Percentiles rank a stretch among this genome's conserved stretches.
These are phyloP conservation scores for Megalops atlanticus DNA, from an alignment of 2,113 vertebrate genomes.

Conservation along the genomic window DNA sequence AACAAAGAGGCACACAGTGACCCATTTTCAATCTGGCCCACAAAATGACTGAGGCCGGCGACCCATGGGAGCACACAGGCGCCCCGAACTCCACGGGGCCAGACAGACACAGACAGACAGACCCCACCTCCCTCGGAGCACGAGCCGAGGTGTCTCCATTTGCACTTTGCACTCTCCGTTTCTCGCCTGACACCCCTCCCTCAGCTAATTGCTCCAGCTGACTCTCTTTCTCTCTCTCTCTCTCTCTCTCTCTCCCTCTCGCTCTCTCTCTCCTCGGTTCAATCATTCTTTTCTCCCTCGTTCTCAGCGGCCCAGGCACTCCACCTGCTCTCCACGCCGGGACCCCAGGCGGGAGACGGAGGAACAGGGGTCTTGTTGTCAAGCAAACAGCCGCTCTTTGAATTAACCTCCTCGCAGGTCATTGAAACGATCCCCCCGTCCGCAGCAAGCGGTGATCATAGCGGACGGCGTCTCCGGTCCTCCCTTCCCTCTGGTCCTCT, in stretches of 20 bases:
- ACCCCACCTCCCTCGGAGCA: slow-evolving; percentile 7
- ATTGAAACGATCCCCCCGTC: slow-evolving; percentile 41
- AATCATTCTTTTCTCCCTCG: slow-evolving; percentile 43
- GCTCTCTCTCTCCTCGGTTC: slow-evolving; percentile 19
- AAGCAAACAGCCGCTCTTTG: slow-evolving; percentile 48
- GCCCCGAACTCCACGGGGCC: slow-evolving; percentile 21
- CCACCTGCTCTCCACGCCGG: slow-evolving; percentile 43
- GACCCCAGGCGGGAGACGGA: slow-evolving; percentile 22
- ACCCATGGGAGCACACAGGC: slow-evolving; percentile 19
- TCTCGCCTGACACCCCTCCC: slow-evolving; percentile 47
- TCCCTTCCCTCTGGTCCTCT: slow-evolving; percentile 31
- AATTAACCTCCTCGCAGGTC: slow-evolving; percentile 52
- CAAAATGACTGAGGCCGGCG: slow-evolving; percentile 22
- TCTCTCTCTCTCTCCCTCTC: slow-evolving; percentile 32
- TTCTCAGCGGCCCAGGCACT: slow-evolving; percentile 37
- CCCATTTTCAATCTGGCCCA: slow-evolving; percentile 43
- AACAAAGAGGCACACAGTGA: slow-evolving; percentile 40
- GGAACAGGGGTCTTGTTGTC: slow-evolving; percentile 42
- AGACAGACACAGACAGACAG: slow-evolving; percentile 25
- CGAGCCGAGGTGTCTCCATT: slow-evolving; percentile 23
- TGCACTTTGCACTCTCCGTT: slow-evolving; percentile 28
- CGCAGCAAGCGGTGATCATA: not conserved
- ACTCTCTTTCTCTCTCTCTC: slow-evolving; percentile 38
- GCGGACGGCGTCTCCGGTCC: slow-evolving; percentile 30
- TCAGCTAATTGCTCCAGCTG: slow-evolving; percentile 45